Percentiles rank a stretch among this genome's conserved stretches.
Evolutionary conservation across 2,888 invertebrate species (phyloP).

Genomic region (Nomada goodeniana): DNA sequence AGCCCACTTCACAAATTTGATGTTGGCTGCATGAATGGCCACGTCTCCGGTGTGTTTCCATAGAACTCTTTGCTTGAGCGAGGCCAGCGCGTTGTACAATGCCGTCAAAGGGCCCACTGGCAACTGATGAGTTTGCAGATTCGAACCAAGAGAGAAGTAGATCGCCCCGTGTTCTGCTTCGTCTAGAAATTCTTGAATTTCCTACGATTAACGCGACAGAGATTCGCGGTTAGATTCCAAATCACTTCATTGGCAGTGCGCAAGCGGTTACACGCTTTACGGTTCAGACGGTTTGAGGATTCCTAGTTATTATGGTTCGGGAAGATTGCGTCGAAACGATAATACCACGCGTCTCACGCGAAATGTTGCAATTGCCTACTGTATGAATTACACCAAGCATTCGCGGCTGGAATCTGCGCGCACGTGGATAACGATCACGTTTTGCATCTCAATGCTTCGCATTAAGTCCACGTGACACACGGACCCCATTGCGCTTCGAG

Average conservation of each 20-base stretch:
- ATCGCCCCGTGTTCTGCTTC: constrained; percentile 80
- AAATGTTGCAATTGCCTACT: constrained; percentile 44
- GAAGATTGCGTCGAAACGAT: not conserved
- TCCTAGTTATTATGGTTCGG: not conserved
- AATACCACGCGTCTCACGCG: constrained; percentile 49
- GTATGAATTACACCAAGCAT: constrained; percentile 58
- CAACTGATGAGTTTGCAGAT: constrained; percentile 82
- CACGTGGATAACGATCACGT: constrained; percentile 61
- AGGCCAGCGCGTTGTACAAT: constrained; percentile 79
- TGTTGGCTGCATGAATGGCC: constrained; percentile 79
- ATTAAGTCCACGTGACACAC: constrained; percentile 52
- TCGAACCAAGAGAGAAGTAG: constrained; percentile 84
- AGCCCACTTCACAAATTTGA: constrained; percentile 83
- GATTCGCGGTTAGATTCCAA: not conserved
- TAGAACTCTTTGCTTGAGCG: constrained; percentile 81
- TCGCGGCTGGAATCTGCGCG: constrained; percentile 36
- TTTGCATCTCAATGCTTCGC: constrained; percentile 51
- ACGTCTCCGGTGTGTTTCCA: constrained; percentile 81
- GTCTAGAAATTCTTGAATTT: constrained; percentile 81
- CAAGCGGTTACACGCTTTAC: too few species aligned
- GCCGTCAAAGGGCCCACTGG: constrained; percentile 76
- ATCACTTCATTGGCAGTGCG: too few species aligned
- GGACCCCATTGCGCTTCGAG: constrained; percentile 5
- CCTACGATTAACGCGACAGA: constrained; percentile 64
- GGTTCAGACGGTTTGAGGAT: not conserved